Evolutionary conservation across 2,888 invertebrate genomes (phyloP).

Genomic region (Acanthosepion lycidas): DNA sequence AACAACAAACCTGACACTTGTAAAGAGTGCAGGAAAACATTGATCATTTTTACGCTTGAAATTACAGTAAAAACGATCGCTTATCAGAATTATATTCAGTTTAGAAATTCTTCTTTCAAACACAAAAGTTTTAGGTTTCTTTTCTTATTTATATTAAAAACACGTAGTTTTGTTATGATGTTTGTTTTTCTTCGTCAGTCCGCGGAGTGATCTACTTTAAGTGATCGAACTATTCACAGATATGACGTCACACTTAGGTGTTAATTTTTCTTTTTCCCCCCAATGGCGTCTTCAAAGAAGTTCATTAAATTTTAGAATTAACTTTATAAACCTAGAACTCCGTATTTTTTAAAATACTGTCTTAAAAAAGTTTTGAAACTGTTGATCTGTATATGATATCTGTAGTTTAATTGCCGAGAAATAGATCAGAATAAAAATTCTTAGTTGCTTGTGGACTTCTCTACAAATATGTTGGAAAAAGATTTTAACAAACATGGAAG

Average conservation of each 20-base stretch:
- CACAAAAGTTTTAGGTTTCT: background rate
- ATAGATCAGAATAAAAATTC: too few species aligned
- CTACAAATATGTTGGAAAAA: too few species aligned
- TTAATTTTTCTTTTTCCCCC: background rate
- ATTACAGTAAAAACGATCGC: background rate
- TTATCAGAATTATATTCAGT: too few species aligned
- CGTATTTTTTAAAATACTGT: background rate
- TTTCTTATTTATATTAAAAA: background rate
- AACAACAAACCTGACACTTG: slow-evolving; percentile 10
- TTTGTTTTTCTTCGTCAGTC: slow-evolving; percentile 7
- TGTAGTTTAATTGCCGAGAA: too few species aligned
- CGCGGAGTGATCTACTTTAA: background rate
- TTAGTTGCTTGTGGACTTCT: too few species aligned
- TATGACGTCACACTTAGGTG: background rate
- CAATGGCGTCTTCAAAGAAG: background rate
- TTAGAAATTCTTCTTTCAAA: background rate
- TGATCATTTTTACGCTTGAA: background rate
- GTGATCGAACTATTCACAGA: background rate
- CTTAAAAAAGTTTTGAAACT: background rate
- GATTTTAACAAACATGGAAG: too few species aligned
- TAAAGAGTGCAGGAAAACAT: background rate
- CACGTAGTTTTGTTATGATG: slow-evolving; percentile 10
- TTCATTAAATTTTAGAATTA: background rate
- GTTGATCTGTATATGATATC: background rate
- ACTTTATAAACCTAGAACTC: background rate